A percentile compares a stretch with the other conserved stretches of the same genome.
These are phyloP conservation scores for Dissostichus mawsoni DNA, from an alignment of 2,113 vertebrate genomes.

Conservation along the genomic window DNA sequence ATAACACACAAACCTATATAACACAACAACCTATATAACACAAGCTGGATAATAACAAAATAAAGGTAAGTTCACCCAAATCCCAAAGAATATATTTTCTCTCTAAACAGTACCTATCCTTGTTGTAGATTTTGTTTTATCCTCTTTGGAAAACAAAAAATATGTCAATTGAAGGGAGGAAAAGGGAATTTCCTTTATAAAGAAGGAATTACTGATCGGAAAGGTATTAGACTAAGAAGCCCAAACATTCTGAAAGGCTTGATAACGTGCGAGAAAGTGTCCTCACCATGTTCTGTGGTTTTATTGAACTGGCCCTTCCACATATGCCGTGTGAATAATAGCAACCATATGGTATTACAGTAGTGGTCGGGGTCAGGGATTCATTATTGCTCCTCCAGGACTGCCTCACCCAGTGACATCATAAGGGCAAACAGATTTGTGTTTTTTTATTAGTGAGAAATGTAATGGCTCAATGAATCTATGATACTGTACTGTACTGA, in stretches of 20 bases:
- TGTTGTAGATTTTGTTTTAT: background rate
- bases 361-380: conserved; percentile 26
- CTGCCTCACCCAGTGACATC: conserved; percentile 64
- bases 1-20: too few relatives aligned
- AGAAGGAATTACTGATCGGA: too few relatives aligned
- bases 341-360: conserved; percentile 36
- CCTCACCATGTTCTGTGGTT: background rate
- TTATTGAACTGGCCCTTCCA: conserved; percentile 10
- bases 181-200: background rate
- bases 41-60: background rate
- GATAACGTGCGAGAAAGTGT: background rate
- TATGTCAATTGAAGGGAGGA: too few relatives aligned
- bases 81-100: background rate
- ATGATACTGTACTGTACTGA: background rate
- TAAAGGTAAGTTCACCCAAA: background rate
- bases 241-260: too few relatives aligned
- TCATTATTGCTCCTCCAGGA: conserved; percentile 51
- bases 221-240: too few relatives aligned
- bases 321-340: conserved; percentile 23
- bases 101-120: too few relatives aligned
- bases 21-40: background rate
- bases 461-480: background rate
- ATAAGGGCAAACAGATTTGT: background rate
- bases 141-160: background rate
- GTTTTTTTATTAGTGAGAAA: background rate